These are phyloP conservation scores for Leptobrachium leishanense DNA, from an alignment of 2,113 vertebrate species.

Conservation along the genomic window DNA sequence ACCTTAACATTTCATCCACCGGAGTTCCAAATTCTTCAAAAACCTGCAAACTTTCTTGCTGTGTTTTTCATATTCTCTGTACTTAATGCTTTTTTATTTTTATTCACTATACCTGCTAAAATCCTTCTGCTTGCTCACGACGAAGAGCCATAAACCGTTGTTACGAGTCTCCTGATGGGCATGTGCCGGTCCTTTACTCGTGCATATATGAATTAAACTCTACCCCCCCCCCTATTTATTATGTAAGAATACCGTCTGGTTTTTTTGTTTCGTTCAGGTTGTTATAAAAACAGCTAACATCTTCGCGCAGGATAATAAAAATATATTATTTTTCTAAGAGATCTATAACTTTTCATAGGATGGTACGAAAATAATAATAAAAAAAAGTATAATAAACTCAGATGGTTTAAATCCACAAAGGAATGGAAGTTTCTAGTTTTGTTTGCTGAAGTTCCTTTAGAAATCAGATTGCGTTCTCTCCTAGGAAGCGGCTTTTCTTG, in stretches of 20 bases:
- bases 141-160: constrained; percentile 25
- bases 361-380: not conserved
- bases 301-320: constrained; percentile 12
- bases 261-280: not conserved
- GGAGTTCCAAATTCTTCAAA: constrained; percentile 51
- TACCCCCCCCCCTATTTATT: constrained; percentile 22
- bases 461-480: constrained; percentile 27
- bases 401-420: not conserved
- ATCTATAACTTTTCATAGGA: constrained; percentile 7
- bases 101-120: constrained; percentile 7
- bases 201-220: constrained; percentile 36
- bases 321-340: constrained; percentile 10
- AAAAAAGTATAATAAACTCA: constrained; percentile 18
- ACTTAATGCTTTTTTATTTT: constrained; percentile 48
- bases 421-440: not conserved
- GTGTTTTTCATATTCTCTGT: constrained; percentile 59
- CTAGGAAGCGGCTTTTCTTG: constrained; percentile 13
- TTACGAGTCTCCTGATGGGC: constrained; percentile 42
- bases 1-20: constrained; percentile 59
- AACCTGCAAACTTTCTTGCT: constrained; percentile 59
- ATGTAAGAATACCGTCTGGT: not conserved
- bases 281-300: constrained; percentile 15
- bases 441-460: constrained; percentile 6
- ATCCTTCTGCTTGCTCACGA: constrained; percentile 14
- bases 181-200: constrained; percentile 25